Conservation (phyloP, 2,797 vertebrate genomes). For the Coilia nasus region DNA sequence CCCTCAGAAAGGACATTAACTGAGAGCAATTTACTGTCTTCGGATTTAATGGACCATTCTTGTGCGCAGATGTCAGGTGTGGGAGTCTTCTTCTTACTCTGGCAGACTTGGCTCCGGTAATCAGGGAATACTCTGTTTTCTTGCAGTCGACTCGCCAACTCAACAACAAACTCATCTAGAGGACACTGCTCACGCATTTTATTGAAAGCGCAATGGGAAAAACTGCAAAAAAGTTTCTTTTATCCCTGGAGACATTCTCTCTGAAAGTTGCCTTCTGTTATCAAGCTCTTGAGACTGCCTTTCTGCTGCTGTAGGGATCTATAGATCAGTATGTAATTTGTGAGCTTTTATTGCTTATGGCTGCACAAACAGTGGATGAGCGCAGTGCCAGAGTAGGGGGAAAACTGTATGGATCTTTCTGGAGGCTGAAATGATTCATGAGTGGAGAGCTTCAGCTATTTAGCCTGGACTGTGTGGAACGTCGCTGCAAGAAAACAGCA, state of each 20-base stretch:
- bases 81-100: neutral
- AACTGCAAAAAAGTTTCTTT: neutral
- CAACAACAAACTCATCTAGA: neutral
- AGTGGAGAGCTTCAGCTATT: constrained; percentile 3
- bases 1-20: neutral
- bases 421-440: constrained; percentile 13
- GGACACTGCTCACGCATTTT: neutral
- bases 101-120: neutral
- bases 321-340: neutral
- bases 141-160: no score
- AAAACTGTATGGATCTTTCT: neutral
- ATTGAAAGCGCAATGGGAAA: neutral
- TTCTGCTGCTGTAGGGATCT: neutral
- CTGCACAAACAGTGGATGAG: neutral
- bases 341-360: neutral
- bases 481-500: neutral
- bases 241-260: neutral
- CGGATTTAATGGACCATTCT: neutral
- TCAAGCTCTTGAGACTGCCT: neutral
- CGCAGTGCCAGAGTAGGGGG: neutral
- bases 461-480: neutral
- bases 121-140: neutral
- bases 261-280: neutral
- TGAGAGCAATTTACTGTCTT: neutral
- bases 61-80: constrained; percentile 6